Conservation (phyloP, 2,113 vertebrate genomes). For the Gobio gobio region DNA sequence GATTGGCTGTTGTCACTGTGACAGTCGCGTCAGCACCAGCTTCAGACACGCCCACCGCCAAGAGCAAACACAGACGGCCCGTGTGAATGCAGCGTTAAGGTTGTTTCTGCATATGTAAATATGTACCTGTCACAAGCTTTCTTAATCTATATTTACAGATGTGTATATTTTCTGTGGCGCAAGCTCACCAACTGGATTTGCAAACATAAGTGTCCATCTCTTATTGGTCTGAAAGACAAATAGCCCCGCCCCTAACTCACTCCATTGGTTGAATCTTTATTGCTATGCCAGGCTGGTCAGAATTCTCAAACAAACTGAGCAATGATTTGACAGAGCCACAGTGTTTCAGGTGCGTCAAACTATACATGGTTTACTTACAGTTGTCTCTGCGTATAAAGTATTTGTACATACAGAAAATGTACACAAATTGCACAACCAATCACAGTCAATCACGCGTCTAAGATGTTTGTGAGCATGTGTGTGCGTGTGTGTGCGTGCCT, state of each 20-base stretch:
- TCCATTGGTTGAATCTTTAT: not conserved
- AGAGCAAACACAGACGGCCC: too few relatives aligned
- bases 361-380: not conserved
- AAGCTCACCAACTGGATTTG: too few relatives aligned
- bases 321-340: not conserved
- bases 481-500: not conserved
- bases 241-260: not conserved
- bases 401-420: not conserved
- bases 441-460: not conserved
- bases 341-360: not conserved
- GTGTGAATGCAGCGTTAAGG: too few relatives aligned
- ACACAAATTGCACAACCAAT: not conserved
- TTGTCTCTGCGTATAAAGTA: not conserved
- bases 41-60: too few relatives aligned
- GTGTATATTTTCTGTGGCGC: too few relatives aligned
- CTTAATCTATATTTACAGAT: too few relatives aligned
- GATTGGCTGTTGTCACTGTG: too few relatives aligned
- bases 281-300: not conserved
- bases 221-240: not conserved
- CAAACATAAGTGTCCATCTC: not conserved
- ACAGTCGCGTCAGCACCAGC: too few relatives aligned
- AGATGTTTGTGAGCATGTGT: not conserved
- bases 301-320: not conserved
- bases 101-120: too few relatives aligned
- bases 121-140: too few relatives aligned